Evolutionary conservation across 2,888 invertebrate genomes (phyloP).

Genomic region (Girardia tigrina): DNA sequence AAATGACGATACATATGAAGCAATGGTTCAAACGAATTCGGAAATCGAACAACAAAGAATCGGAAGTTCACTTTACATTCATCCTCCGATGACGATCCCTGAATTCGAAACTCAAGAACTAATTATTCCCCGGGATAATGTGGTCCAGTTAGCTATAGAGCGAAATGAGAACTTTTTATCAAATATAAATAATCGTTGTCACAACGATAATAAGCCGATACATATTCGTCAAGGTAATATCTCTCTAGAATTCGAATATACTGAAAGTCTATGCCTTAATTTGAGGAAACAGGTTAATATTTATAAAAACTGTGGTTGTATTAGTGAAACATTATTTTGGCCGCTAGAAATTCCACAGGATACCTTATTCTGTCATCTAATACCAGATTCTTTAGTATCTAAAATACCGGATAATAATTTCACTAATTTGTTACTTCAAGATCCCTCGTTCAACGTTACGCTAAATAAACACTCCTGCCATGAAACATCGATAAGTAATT

Average conservation of each 20-base stretch:
- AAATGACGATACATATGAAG: background rate
- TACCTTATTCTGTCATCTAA: background rate
- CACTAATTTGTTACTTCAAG: background rate
- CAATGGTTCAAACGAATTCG: background rate
- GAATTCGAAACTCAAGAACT: background rate
- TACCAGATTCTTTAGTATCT: background rate
- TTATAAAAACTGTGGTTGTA: background rate
- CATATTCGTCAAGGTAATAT: background rate
- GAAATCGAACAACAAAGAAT: background rate
- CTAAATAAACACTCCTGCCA: background rate
- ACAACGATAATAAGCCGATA: background rate
- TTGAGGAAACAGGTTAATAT: background rate
- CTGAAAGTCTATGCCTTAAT: background rate
- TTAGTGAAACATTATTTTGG: background rate
- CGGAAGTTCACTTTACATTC: background rate
- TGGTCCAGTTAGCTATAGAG: background rate
- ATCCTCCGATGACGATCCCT: background rate
- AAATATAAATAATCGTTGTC: background rate
- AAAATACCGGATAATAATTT: background rate
- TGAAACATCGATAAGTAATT: background rate
- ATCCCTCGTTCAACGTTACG: background rate
- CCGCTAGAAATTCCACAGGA: background rate
- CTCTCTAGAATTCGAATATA: background rate
- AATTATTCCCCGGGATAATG: background rate
- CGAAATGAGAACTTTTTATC: background rate